Conservation (phyloP, 2,797 vertebrate genomes). For the Harpagifer antarcticus region DNA sequence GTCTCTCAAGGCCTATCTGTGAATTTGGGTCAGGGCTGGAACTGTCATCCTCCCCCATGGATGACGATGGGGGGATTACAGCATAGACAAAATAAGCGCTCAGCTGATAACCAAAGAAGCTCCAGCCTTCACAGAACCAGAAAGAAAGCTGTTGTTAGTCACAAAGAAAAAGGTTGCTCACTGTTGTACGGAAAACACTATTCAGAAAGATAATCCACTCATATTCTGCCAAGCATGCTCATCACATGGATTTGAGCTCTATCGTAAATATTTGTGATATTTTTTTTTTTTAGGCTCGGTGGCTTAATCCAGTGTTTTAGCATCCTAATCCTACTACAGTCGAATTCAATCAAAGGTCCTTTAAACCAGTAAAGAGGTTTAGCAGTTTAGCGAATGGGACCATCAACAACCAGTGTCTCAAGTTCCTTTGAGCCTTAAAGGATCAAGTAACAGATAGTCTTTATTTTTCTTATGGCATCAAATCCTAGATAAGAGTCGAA, state of each 20-base stretch:
- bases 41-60: slow-evolving; percentile 75
- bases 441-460: neutral
- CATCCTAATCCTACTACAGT: slow-evolving; percentile 44
- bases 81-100: slow-evolving; percentile 78
- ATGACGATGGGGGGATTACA: slow-evolving; percentile 65
- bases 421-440: slow-evolving; percentile 12
- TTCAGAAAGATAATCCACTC: slow-evolving; percentile 58
- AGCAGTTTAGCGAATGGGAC: slow-evolving; percentile 28
- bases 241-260: slow-evolving; percentile 24
- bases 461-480: neutral
- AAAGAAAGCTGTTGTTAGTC: slow-evolving; percentile 36
- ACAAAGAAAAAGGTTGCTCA: slow-evolving; percentile 51
- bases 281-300: slow-evolving; percentile 1
- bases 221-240: slow-evolving; percentile 38
- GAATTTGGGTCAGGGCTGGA: slow-evolving; percentile 77
- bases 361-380: slow-evolving; percentile 57
- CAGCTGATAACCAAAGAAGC: slow-evolving; percentile 57
- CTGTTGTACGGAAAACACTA: slow-evolving; percentile 32
- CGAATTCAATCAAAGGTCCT: slow-evolving; percentile 59
- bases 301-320: slow-evolving; percentile 52
- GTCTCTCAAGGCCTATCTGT: slow-evolving; percentile 62
- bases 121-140: slow-evolving; percentile 36
- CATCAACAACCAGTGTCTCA: slow-evolving; percentile 35
- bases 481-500: neutral
- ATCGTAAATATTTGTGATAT: slow-evolving; percentile 26